These are phyloP conservation scores for Drosophila mimica DNA, from an alignment of 2,888 invertebrate species.

Conservation along the genomic window DNA sequence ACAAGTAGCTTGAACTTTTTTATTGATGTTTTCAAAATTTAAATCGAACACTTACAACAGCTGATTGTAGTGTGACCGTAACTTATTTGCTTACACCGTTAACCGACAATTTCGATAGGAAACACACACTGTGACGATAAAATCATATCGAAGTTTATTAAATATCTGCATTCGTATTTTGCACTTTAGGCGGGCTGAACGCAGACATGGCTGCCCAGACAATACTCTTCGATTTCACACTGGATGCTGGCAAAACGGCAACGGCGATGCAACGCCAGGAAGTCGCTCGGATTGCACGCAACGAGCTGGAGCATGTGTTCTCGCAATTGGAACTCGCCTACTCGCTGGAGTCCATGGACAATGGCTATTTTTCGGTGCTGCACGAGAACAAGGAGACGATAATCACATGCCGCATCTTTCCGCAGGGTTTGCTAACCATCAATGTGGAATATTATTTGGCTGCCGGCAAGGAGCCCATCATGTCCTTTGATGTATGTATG, in stretches of 20 bases:
- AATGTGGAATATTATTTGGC: slow-evolving; percentile 93
- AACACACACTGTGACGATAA: slow-evolving; percentile 18
- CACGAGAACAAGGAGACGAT: slow-evolving; percentile 90
- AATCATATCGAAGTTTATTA: slow-evolving; percentile 13
- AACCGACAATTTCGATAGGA: slow-evolving; percentile 15
- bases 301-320: slow-evolving; percentile 90
- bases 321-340: slow-evolving; percentile 89
- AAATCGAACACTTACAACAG: slow-evolving; percentile 11
- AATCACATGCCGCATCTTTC: slow-evolving; percentile 90
- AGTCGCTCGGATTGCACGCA: slow-evolving; percentile 89
- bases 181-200: slow-evolving; percentile 50
- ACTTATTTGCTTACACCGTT: slow-evolving; percentile 7
- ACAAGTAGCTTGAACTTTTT: not conserved
- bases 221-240: slow-evolving; percentile 91
- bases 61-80: slow-evolving; percentile 11
- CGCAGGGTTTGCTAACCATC: slow-evolving; percentile 90
- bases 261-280: slow-evolving; percentile 89
- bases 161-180: slow-evolving; percentile 49
- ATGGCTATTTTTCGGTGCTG: slow-evolving; percentile 89
- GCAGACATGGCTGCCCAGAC: slow-evolving; percentile 91
- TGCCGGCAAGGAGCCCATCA: slow-evolving; percentile 89
- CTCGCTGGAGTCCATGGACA: slow-evolving; percentile 88
- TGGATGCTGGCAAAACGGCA: slow-evolving; percentile 89
- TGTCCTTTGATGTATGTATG: slow-evolving; percentile 90
- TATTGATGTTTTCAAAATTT: slow-evolving; percentile 5